These are phyloP conservation scores for Diorhabda carinulata DNA, from an alignment of 1,140 invertebrate species.

Conservation along the genomic window DNA sequence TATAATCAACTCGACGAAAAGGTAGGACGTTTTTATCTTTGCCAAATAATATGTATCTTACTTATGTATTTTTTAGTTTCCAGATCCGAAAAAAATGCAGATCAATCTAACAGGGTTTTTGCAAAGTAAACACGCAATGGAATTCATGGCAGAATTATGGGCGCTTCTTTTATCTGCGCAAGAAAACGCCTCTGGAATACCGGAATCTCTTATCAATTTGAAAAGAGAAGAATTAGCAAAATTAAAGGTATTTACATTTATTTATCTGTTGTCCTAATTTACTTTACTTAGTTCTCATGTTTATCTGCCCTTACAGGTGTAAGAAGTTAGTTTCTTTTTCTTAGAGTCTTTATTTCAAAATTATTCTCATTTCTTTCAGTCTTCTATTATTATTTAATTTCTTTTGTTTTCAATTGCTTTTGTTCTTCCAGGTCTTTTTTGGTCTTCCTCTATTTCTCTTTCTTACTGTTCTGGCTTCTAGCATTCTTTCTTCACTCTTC, in stretches of 20 bases:
- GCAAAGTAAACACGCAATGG: conserved; percentile 94
- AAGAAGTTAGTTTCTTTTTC: too few relatives aligned
- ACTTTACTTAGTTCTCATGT: too few relatives aligned
- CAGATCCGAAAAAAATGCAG: conserved; percentile 98
- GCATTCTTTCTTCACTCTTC: too few relatives aligned
- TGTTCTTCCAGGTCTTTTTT: too few relatives aligned
- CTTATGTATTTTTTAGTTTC: conserved; percentile 63
- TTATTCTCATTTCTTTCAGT: too few relatives aligned
- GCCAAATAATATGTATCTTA: background rate
- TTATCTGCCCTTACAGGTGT: too few relatives aligned
- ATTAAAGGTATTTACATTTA: conserved; percentile 54
- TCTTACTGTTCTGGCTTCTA: too few relatives aligned
- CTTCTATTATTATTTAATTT: too few relatives aligned
- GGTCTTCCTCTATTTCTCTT: too few relatives aligned
- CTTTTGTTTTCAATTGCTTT: too few relatives aligned
- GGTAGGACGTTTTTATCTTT: conserved; percentile 50
- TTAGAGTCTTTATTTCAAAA: too few relatives aligned
- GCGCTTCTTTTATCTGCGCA: conserved; percentile 91
- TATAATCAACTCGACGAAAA: conserved; percentile 97
- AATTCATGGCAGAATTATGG: conserved; percentile 98
- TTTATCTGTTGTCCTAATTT: too few relatives aligned
- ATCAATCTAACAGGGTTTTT: conserved; percentile 99
- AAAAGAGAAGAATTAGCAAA: conserved; percentile 97
- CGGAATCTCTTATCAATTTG: conserved; percentile 85
- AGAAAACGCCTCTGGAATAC: conserved; percentile 91